Base-by-base conservation (phyloP, 1,140 invertebrate species). In the Medauroidea extradentata region DNA sequence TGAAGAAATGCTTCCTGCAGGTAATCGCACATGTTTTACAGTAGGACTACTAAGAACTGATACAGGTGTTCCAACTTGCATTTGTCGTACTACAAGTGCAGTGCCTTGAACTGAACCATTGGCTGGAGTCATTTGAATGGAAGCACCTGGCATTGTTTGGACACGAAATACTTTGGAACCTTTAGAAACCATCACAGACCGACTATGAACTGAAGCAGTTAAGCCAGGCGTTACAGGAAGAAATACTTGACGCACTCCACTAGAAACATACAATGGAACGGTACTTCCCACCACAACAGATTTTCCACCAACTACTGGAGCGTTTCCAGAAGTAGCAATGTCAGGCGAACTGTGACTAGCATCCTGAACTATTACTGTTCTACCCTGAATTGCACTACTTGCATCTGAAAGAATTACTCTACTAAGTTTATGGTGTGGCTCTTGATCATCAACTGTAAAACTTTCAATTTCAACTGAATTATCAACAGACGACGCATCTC, bases 361-460 rank as follows among this genome's bases (percentile, higher is more conserved):
- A 27, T 80, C 78, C 57, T 80, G 78, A 1, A 79, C 78, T 24
- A 79, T 79, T 2, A 80, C 75, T 7, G 78, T 69, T 42, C 79
- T 65, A 2, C 73, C 66, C 54, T 77, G 75, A 0, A 68, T 34
- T 34, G 29, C n/a, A 19, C 43, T 46, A 46, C n/a, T 46, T 46
- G 43, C 43, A 46, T 46, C 43, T 8, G 43, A 3, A 46, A 46
- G 21, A 46, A 46, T 46, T 19, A 46, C 3, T 14, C 43, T 3
- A 14, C n/a, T 46, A 18, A 19, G 43, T 46, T 46, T 34, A 34
- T 34, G 43, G 29, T 46, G 48, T 60, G 52, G 19, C 65, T 65
- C 29, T 64, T 65, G 53, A 67, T 66, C 23, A 68, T 27, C n/a
- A 66, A 61, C 60, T 65, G 65, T 57, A 60, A 63, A 13, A 67